A percentile compares a stretch with the other conserved stretches of the same genome.
Conservation (phyloP, 37 sponge, comb jelly and placozoan species). For the Halichondria panicea region DNA sequence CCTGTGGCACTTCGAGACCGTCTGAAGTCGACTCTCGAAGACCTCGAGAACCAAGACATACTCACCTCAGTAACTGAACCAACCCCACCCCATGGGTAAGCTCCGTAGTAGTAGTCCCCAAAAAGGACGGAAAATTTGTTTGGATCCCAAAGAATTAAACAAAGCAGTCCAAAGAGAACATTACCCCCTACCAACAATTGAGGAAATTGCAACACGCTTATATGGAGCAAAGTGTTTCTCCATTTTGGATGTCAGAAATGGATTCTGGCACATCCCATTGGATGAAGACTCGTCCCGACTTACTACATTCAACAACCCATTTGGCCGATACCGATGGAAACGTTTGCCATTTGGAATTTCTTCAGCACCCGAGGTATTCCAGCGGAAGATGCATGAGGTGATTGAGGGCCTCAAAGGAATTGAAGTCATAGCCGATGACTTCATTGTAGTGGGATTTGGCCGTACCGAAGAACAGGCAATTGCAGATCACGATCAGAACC, state of each 20-base stretch:
- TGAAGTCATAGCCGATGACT: slow-evolving; percentile 26
- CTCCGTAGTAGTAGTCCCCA: slow-evolving; percentile 47
- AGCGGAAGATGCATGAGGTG: slow-evolving; percentile 33
- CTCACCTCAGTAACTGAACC: slow-evolving; percentile 50
- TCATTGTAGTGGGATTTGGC: slow-evolving; percentile 18
- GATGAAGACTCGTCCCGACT: slow-evolving; percentile 50
- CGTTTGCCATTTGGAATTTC: slow-evolving; percentile 60
- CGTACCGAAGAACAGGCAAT: slow-evolving; percentile 9
- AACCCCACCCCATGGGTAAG: slow-evolving; percentile 60
- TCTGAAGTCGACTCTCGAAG: slow-evolving; percentile 40
- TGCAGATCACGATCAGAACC: slow-evolving; percentile 26
- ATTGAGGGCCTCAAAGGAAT: slow-evolving; percentile 37
- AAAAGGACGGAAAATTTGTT: slow-evolving; percentile 35
- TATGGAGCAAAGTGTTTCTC: slow-evolving; percentile 50
- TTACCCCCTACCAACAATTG: slow-evolving; percentile 59
- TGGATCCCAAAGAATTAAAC: slow-evolving; percentile 66
- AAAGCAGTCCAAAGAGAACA: slow-evolving; percentile 48
- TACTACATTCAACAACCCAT: slow-evolving; percentile 68
- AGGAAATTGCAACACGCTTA: slow-evolving; percentile 53
- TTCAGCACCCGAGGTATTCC: slow-evolving; percentile 55
- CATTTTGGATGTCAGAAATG: slow-evolving; percentile 40
- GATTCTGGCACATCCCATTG: slow-evolving; percentile 65
- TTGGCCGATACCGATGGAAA: slow-evolving; percentile 60
- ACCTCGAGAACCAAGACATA: slow-evolving; percentile 37
- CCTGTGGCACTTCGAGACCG: slow-evolving; percentile 40